Evolutionary conservation across 23 tunicate genomes (phyloP), one percentile per base, ranked within the genome.

Genomic region (Ciona savignyi): DNA sequence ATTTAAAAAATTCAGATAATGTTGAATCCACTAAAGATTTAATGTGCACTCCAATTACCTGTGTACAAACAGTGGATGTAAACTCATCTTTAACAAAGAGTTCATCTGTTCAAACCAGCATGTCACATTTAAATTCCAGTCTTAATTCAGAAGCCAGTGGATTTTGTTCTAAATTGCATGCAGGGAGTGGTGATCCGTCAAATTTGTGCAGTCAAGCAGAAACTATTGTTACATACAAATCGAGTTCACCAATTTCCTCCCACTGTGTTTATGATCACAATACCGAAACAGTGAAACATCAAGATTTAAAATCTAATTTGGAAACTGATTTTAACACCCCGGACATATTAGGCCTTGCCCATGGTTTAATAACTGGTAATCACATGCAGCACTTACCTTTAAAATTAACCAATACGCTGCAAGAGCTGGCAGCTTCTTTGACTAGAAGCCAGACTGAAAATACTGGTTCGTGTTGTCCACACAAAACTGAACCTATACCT

Each of bases 361-460:
- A 74, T 27, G 73, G 70, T 23, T 30, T 82, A 2, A 63, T 82
- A 9, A 68, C 80, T 1, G 80, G 80, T 6, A 33, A 60, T 29
- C 82, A 77, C 30, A 71, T 70, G 81, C 77, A 77, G 33, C 70
- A 77, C 32, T 42, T 88, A 42, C 72, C 96, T 15, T 22, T 49
- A 27, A 88, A 88, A 26, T 75, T 88, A 1, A 78, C 96, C 35
- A 82, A 88, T 62, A 88, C 96, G 26, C 73, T 88, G 26, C 96
- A 88, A 24, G 87, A 88, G 65, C 64, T 88, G 31, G 96, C 96
- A 29, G 96, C 96, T 30, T 88, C 96, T 22, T 51, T 88, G n/a
- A 35, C 69, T 23, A 62, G 65, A 73, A 27, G 32, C 4, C 69
- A 74, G n/a, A 33, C 23, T 72, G 64, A 25, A 26, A 2, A 26